phyloP scores from a whole-genome alignment of 2,113 vertebrate genomes.

The Crypturellus undulatus region DNA sequence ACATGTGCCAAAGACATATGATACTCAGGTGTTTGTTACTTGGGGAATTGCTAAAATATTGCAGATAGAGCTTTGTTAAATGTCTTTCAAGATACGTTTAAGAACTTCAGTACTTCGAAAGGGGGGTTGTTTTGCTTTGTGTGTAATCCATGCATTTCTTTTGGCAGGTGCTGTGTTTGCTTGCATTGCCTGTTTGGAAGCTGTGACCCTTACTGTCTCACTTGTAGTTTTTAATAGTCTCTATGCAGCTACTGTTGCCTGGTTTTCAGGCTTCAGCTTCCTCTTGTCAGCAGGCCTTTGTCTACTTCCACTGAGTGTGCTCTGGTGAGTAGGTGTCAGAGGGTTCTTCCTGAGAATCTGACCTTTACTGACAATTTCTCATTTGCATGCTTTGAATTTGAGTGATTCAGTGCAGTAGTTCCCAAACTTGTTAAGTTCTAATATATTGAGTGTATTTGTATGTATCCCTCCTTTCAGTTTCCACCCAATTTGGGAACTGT shows the following conservation, averaged over 20 bases:
- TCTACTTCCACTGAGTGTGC: conserved; percentile 79
- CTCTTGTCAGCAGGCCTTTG: conserved; percentile 86
- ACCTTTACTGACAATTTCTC: background rate
- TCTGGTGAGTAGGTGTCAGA: conserved; percentile 82
- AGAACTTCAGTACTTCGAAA: background rate
- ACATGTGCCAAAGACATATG: background rate
- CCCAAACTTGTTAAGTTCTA: background rate
- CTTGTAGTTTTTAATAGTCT: conserved; percentile 82
- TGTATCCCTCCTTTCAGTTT: background rate
- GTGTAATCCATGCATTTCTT: conserved; percentile 25
- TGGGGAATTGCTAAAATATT: background rate
- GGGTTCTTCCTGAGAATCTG: background rate
- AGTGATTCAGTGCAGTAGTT: background rate
- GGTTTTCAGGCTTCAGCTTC: conserved; percentile 90
- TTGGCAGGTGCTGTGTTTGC: conserved; percentile 91
- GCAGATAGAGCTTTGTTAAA: background rate
- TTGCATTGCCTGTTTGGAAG: conserved; percentile 89
- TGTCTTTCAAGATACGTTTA: background rate
- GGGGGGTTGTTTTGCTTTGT: background rate
- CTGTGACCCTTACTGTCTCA: conserved; percentile 75
- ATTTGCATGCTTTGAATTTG: background rate
- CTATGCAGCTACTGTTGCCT: conserved; percentile 88
- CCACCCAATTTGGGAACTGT: background rate
- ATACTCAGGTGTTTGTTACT: background rate
- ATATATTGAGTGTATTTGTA: background rate